phyloP scores from a whole-genome alignment of 2,113 vertebrate species.

The Scopus umbretta region DNA sequence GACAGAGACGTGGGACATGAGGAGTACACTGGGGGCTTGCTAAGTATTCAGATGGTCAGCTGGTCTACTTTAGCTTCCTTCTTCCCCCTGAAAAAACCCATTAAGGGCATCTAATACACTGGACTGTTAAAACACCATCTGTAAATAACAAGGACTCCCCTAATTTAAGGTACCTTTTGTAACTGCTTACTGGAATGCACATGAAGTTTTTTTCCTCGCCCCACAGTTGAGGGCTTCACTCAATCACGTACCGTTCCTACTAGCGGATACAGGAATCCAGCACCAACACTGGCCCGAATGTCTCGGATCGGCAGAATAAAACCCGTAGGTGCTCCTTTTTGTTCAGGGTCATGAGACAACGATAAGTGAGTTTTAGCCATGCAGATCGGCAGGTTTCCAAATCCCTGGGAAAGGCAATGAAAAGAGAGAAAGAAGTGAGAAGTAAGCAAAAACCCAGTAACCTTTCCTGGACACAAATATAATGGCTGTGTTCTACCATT shows the following conservation, averaged over 20 bases:
- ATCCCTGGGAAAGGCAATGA: conserved; percentile 76
- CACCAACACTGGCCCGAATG: conserved; percentile 90
- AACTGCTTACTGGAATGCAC: not conserved
- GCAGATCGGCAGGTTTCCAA: conserved; percentile 90
- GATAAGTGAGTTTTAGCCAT: conserved; percentile 99
- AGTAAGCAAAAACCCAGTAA: not conserved
- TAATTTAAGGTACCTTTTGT: not conserved
- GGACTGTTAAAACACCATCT: not conserved
- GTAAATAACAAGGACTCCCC: not conserved
- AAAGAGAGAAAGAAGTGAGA: not conserved
- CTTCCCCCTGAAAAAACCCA: not conserved
- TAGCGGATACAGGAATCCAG: conserved; percentile 92
- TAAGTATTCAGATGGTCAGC: not conserved
- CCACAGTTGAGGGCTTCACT: not conserved
- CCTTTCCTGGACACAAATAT: not conserved
- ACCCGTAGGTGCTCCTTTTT: conserved; percentile 90
- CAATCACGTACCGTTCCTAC: conserved; percentile 86
- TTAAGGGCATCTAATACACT: not conserved
- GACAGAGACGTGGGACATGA: not conserved
- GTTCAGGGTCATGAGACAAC: conserved; percentile 92
- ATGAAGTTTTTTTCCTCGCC: not conserved
- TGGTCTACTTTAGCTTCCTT: not conserved
- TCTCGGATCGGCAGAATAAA: conserved; percentile 93
- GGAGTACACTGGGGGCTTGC: not conserved
- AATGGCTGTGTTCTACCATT: not conserved